A percentile compares a stretch with the other conserved stretches of the same genome.
Conservation (phyloP, 2,113 vertebrate species). For the Ictalurus furcatus region DNA sequence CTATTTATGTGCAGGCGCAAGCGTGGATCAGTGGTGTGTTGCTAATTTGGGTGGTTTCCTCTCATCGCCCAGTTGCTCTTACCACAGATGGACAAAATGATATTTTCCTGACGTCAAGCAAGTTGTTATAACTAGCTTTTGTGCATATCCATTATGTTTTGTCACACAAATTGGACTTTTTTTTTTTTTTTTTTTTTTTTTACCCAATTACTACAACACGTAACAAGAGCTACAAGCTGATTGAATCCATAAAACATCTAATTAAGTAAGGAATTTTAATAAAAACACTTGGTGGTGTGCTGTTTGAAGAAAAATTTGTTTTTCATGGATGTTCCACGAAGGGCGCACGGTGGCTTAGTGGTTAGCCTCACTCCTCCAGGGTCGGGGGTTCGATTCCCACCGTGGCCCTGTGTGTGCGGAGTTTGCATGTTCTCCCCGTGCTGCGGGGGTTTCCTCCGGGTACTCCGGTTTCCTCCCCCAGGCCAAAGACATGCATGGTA, state of each 20-base stretch:
- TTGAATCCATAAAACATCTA: neutral
- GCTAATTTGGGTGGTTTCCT: slow-evolving; percentile 5
- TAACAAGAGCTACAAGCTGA: neutral
- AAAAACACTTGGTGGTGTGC: no score
- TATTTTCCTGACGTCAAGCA: neutral
- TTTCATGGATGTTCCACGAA: neutral
- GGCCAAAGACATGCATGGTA: no score
- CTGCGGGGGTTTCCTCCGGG: no score
- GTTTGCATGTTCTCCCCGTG: no score
- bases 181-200: neutral
- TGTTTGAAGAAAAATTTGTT: neutral
- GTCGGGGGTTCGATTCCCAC: no score
- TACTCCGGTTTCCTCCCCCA: no score
- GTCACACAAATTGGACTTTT: neutral
- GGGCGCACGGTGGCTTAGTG: no score
- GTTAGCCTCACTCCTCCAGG: no score
- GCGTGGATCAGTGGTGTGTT: neutral
- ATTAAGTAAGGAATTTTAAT: neutral
- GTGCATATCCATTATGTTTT: neutral
- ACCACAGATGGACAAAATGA: neutral
- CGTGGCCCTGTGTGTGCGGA: no score
- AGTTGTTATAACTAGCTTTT: neutral
- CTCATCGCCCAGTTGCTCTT: neutral
- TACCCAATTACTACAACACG: no score
- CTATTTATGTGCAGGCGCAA: neutral